Base-by-base conservation (phyloP, 37 sponge, comb jelly and placozoan genomes). In the Trichoplax adhaerens region DNA sequence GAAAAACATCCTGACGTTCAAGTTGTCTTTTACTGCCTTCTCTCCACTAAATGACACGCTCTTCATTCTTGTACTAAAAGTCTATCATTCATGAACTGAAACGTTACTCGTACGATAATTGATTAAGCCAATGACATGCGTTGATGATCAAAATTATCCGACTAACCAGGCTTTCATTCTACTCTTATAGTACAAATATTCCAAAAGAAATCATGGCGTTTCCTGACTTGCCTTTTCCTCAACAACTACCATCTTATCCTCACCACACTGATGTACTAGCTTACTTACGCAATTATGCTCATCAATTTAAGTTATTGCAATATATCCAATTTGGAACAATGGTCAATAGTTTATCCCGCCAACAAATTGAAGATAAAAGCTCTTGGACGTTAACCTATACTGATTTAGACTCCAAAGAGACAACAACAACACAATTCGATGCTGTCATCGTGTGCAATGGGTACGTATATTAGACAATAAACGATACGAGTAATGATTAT, bases 391-490 rank as follows among this genome's bases (percentile, higher is more conserved):
- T 88, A 47, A 66, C 66, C 5, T 74, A 66, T 0, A 52, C 55
- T 46, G 61, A 78, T 58, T 5, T 76, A 65, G 12, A 6, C 6
- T 62, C 76, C 58, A 62, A 64, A 4, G 4, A 66, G 3, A 70
- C n/a, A 10, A 53, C 65, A 29, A 52, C 62, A 4, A 73, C 79
- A 12, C 59, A 68, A 1, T 89, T 60, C 68, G 83, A 89, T 76
- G 68, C 68, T n/a, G 81, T 89, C 1, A 5, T 89, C n/a, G 72
- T 89, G 0, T 85, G 87, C 60, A 85, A 79, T 85, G 90, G 90
- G 90, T 89, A 74, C 80, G 85, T 46, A 48, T 1, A 1, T 72
- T 72, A 66, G 48, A 57, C 29, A 52, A n/a, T 2, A 70, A 73
- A 3, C 48, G 10, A 55, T 10, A 48, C 46, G 10, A 50, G 12